Conservation (phyloP, 2,888 invertebrate species). For the Lasioglossum leucozonium region DNA sequence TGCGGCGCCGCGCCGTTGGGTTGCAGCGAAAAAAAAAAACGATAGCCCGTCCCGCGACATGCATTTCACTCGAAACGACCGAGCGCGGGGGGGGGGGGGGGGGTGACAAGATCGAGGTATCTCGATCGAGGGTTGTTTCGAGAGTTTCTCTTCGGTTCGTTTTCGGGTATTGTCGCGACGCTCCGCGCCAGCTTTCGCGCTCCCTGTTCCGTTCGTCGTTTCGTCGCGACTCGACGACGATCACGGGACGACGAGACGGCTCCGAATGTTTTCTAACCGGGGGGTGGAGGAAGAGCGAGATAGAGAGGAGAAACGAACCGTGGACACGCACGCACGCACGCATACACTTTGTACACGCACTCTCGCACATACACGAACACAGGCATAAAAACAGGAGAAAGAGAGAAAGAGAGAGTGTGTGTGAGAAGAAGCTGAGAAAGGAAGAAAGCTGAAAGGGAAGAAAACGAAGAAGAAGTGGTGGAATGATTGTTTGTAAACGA, state of each 20-base stretch:
- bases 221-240: slow-evolving; percentile 21
- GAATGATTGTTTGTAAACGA: background rate
- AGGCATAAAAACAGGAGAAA: background rate
- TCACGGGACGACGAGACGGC: slow-evolving; percentile 13
- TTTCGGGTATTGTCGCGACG: slow-evolving; percentile 34
- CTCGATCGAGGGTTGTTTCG: background rate
- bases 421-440: background rate
- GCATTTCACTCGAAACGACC: background rate
- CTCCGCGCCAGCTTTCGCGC: slow-evolving; percentile 6
- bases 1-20: background rate
- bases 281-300: background rate
- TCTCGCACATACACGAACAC: slow-evolving; percentile 1
- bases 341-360: slow-evolving; percentile 8
- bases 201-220: slow-evolving; percentile 15
- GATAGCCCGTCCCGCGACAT: slow-evolving; percentile 8
- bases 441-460: background rate
- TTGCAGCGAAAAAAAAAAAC: no score
- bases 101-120: no score
- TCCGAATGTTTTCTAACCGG: slow-evolving; percentile 1
- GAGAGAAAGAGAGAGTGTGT: no score
- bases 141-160: background rate
- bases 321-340: slow-evolving; percentile 19
- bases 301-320: slow-evolving; percentile 6
- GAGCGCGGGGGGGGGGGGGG: no score
- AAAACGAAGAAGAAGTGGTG: background rate